These are phyloP conservation scores for Struthidea cinerea DNA, from an alignment of 2,113 vertebrate species.

Conservation along the genomic window DNA sequence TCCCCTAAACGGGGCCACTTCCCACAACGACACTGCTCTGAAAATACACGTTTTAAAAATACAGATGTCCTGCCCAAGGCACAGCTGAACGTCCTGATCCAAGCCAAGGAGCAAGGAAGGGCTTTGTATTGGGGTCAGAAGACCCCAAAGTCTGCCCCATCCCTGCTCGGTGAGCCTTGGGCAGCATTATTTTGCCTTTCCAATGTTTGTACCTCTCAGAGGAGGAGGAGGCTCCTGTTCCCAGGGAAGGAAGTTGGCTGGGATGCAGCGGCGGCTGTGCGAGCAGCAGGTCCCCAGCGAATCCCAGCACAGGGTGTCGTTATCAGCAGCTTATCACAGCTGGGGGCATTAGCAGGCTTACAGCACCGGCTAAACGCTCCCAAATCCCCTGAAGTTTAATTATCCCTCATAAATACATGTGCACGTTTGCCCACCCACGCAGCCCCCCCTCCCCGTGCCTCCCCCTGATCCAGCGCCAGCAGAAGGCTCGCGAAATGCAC, in stretches of 20 bases:
- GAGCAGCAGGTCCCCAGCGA: slow-evolving; percentile 30
- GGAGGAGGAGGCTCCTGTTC: not conserved
- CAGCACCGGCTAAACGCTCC: slow-evolving; percentile 25
- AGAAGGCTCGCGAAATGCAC: not conserved
- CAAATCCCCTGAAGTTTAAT: slow-evolving; percentile 66
- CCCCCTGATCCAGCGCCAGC: not conserved
- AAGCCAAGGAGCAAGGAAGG: not conserved
- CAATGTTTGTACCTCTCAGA: not conserved
- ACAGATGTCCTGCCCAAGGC: not conserved
- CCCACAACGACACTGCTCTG: not conserved
- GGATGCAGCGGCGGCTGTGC: not conserved
- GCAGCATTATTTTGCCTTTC: not conserved
- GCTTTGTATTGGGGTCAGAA: not conserved
- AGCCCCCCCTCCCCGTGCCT: not conserved
- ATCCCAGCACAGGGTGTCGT: slow-evolving; percentile 29
- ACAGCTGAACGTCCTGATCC: not conserved
- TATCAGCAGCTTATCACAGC: slow-evolving; percentile 62
- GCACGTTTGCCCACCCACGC: not conserved
- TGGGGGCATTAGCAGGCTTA: slow-evolving; percentile 61
- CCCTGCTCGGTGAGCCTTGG: not conserved
- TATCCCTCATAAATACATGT: slow-evolving; percentile 47
- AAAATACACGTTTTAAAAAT: not conserved
- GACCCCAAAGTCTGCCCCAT: not conserved
- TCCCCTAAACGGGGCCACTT: not conserved
- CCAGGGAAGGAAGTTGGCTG: not conserved